A percentile compares a stretch with the other conserved stretches of the same genome.
phyloP scores from a whole-genome alignment of 2,113 vertebrate species.

The Rhadina sibilatrix region DNA sequence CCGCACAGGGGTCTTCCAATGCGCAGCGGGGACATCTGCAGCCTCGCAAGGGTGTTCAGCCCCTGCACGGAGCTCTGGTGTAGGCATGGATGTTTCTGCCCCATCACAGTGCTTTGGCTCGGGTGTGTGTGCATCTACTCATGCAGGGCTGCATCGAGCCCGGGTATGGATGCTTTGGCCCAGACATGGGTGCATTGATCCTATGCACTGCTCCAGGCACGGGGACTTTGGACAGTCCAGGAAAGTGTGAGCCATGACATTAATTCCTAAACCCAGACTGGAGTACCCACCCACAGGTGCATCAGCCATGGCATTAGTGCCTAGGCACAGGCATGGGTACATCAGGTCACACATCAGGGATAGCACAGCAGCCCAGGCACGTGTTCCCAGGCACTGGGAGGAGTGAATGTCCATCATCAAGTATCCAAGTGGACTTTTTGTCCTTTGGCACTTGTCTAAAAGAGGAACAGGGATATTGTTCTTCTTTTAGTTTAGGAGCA shows the following conservation, averaged over 20 bases:
- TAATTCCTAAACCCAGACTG: background rate
- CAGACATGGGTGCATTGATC: background rate
- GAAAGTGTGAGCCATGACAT: accelerated
- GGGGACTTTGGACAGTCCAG: background rate
- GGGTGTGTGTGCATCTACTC: background rate
- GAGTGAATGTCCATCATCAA: background rate
- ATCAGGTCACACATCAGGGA: accelerated
- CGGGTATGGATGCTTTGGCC: background rate
- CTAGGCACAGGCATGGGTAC: accelerated
- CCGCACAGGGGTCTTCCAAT: accelerated
- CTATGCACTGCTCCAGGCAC: too few relatives aligned
- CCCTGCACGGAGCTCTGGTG: background rate
- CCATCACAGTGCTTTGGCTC: accelerated
- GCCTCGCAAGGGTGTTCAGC: too few relatives aligned
- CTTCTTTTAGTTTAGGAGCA: background rate
- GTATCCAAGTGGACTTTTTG: background rate
- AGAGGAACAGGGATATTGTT: background rate
- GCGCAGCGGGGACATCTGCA: background rate
- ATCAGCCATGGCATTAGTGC: accelerated
- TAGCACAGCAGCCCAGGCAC: background rate
- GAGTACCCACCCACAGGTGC: too few relatives aligned
- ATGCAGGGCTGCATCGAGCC: background rate
- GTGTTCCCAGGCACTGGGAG: background rate
- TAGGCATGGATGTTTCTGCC: background rate
- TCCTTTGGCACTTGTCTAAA: background rate